Evolutionary conservation across 2,888 invertebrate species (phyloP), one percentile per base, ranked within the genome.

Genomic region (Polymixis flavicincta): DNA sequence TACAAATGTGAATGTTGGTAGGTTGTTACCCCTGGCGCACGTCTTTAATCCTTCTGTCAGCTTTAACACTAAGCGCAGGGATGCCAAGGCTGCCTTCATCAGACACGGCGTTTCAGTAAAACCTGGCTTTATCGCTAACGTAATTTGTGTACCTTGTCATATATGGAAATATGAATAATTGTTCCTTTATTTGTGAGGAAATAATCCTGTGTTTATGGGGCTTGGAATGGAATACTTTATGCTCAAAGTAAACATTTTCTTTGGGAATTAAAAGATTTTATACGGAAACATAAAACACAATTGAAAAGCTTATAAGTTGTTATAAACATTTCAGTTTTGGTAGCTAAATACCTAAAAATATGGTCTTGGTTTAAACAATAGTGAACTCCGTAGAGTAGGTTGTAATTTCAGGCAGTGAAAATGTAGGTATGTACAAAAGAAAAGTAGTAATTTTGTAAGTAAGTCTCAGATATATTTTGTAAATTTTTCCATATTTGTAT

Each of bases 11-110:
- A 77, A 71, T 59, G 74, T 78, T 67, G 73, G 69, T 74, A 71
- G 69, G 60, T 84, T 69, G 63, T 65, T 66, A 50, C 54, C 63
- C 68, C 72, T 59, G 17, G 28, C 65, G 74, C 54, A 37, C 54
- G 75, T 68, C 63, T 82, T 83, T 86, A 89, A 89, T 88, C 85
- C 80, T 77, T 52, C 80, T 86, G 87, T 85, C 85, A 84, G 87
- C 86, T 87, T 82, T 85, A 17, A 71, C 54, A 78, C 69, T 80
- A 84, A 85, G 76, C 73, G 71, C 77, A 48, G 76, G 76, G 76
- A 80, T 75, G 78, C 80, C 77, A 45, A 67, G 71, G 74, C 74
- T 79, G 83, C 87, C 80, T 85, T 75, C 85, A 82, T 80, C 83
- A 85, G 76, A 61, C 66, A 22, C 74, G 80, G 74, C 48, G 66